Evolutionary conservation across 2,888 invertebrate genomes (phyloP).

Genomic region (Tetrapedia diversipes): DNA sequence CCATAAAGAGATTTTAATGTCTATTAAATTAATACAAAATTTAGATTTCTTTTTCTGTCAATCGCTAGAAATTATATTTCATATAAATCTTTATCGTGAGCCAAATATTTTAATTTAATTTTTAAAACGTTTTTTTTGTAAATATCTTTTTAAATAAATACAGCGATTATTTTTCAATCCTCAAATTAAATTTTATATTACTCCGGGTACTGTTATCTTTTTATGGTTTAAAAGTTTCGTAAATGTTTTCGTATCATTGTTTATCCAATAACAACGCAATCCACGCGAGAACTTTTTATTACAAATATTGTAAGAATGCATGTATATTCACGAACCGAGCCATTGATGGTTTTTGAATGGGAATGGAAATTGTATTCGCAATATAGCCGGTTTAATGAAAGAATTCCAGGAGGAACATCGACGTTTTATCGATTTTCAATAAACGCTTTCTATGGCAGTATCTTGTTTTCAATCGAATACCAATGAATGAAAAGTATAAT

Average conservation of each 20-base stretch:
- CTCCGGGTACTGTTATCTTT: background rate
- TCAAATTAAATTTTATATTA: too few relatives aligned
- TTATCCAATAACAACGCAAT: background rate
- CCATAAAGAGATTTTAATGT: too few relatives aligned
- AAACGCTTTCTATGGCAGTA: slow-evolving; percentile 9
- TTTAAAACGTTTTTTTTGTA: background rate
- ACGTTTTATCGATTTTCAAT: slow-evolving; percentile 35
- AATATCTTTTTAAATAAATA: too few relatives aligned
- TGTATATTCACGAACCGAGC: background rate
- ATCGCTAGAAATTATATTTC: too few relatives aligned
- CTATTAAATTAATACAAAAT: too few relatives aligned
- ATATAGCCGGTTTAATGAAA: slow-evolving; percentile 25
- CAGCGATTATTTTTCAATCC: too few relatives aligned
- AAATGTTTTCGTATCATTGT: background rate
- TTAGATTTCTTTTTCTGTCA: too few relatives aligned
- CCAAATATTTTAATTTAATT: too few relatives aligned
- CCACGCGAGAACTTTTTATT: slow-evolving; percentile 1
- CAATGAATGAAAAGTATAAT: slow-evolving; percentile 10
- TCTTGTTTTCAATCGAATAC: slow-evolving; percentile 29
- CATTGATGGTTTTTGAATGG: slow-evolving; percentile 1
- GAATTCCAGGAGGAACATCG: slow-evolving; percentile 20
- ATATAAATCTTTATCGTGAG: too few relatives aligned
- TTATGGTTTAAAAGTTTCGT: background rate
- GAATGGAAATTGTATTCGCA: slow-evolving; percentile 26
- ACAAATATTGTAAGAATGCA: background rate